Evolutionary conservation across 2,113 vertebrate species (phyloP).

Genomic region (Artemisiospiza belli): DNA sequence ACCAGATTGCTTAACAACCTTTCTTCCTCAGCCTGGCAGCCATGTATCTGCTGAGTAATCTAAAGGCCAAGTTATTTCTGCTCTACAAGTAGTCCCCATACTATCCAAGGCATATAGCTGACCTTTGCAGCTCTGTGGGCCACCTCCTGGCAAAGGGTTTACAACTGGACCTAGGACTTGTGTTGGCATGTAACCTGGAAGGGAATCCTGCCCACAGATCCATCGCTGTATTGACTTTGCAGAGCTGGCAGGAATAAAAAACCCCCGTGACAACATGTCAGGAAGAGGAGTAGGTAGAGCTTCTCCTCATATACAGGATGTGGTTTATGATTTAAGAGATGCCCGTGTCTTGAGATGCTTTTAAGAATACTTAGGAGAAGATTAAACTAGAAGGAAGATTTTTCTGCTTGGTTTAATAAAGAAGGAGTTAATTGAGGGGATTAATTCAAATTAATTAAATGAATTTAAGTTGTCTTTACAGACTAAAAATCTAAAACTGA

Average conservation of each 20-base stretch:
- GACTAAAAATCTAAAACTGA: not conserved
- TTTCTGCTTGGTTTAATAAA: not conserved
- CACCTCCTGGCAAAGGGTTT: not conserved
- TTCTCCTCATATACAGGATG: not conserved
- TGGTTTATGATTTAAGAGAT: not conserved
- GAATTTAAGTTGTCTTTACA: not conserved
- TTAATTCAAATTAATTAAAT: not conserved
- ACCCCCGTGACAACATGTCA: accelerated
- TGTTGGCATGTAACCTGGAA: not conserved
- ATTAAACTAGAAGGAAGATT: not conserved
- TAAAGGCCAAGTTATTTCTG: slow-evolving; percentile 11
- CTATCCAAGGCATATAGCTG: not conserved
- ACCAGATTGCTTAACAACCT: not conserved
- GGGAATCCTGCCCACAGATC: not conserved
- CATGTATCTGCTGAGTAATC: not conserved
- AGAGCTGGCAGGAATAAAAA: not conserved
- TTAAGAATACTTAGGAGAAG: not conserved
- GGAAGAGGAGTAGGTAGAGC: not conserved
- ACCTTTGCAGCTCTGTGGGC: not conserved
- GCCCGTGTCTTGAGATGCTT: not conserved
- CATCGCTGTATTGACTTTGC: not conserved
- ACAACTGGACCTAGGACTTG: not conserved
- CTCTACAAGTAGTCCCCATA: not conserved
- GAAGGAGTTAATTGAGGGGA: not conserved
- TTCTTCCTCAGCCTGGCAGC: not conserved